These are phyloP conservation scores for Rhabdophis nuchalis DNA, from an alignment of 2,797 vertebrate species.

Conservation along the genomic window DNA sequence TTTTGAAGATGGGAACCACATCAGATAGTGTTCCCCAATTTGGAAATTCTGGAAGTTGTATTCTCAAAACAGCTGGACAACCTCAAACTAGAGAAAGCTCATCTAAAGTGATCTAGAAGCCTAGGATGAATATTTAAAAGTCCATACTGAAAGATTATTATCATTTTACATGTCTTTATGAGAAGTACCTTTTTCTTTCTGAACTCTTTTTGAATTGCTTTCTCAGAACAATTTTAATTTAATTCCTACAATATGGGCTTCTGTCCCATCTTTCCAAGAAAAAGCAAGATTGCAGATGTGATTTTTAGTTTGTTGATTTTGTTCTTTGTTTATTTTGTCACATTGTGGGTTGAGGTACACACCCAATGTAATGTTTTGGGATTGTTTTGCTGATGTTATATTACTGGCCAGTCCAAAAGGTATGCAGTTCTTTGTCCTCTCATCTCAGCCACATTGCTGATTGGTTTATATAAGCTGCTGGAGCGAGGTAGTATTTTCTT, in stretches of 20 bases:
- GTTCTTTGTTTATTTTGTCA: background rate
- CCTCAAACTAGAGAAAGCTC: background rate
- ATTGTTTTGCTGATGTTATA: background rate
- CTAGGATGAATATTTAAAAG: background rate
- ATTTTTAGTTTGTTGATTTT: background rate
- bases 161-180: background rate
- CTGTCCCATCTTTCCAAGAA: background rate
- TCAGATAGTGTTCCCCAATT: background rate
- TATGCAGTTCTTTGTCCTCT: background rate
- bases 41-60: background rate
- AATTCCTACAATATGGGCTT: background rate
- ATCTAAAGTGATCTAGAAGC: background rate
- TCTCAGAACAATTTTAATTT: background rate
- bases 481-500: background rate
- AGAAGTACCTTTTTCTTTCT: background rate
- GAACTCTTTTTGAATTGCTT: background rate
- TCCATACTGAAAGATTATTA: background rate
- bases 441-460: background rate
- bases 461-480: constrained; percentile 8
- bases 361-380: background rate
- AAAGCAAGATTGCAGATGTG: background rate
- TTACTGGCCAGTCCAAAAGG: background rate
- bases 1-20: too few relatives aligned
- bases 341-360: background rate
- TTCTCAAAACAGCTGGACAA: background rate